A percentile compares a stretch with the other conserved stretches of the same genome.
Evolutionary conservation across 2,888 invertebrate genomes (phyloP).

Genomic region (Netelia inedita): DNA sequence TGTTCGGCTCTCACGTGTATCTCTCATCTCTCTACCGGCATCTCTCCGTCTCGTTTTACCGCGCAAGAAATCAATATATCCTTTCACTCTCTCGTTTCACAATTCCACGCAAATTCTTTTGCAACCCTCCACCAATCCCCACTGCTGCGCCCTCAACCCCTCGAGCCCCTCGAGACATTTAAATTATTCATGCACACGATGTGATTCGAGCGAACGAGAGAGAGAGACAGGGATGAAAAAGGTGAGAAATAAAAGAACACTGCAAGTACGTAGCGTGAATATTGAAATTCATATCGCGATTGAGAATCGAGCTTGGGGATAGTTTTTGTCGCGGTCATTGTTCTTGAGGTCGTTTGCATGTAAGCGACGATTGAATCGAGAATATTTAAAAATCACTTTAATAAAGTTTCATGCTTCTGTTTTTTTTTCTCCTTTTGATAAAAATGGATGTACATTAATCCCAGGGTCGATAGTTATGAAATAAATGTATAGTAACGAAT

Average conservation of each 20-base stretch:
- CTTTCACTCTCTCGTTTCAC: conserved; percentile 65
- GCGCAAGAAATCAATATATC: conserved; percentile 66
- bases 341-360: conserved; percentile 31
- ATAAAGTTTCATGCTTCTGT: background rate
- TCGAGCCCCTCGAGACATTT: conserved; percentile 65
- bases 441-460: background rate
- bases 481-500: background rate
- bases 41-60: conserved; percentile 10
- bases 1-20: conserved; percentile 2
- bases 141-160: conserved; percentile 16
- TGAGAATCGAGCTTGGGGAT: conserved; percentile 42
- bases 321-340: conserved; percentile 37
- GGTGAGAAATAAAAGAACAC: conserved; percentile 31
- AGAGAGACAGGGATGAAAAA: conserved; percentile 30
- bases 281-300: conserved; percentile 60
- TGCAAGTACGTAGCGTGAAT: conserved; percentile 57
- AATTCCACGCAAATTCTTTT: conserved; percentile 69
- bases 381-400: background rate
- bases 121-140: conserved; percentile 42
- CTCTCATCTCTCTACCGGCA: background rate
- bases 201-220: conserved; percentile 57
- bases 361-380: conserved; percentile 8
- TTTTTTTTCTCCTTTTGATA: background rate
- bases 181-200: conserved; percentile 71
- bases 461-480: background rate